Base-by-base conservation (phyloP, 2,113 vertebrate genomes). In the Zosterops hypoxanthus region DNA sequence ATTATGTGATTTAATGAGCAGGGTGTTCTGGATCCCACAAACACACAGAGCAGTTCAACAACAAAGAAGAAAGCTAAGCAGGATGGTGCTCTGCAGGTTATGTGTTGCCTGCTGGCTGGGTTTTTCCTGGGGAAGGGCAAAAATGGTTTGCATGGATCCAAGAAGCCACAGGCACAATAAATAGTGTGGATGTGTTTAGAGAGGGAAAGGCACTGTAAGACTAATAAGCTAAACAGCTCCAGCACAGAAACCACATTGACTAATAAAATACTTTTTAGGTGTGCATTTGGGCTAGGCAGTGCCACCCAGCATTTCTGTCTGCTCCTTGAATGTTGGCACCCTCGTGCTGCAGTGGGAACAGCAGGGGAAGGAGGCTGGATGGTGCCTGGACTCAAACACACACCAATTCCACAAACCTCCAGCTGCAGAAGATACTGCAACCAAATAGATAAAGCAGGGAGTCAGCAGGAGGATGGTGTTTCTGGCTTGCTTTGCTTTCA, bases 1-100 rank as follows among this genome's bases (percentile, higher is more conserved):
- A 97, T 95, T 94, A 78, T 42, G 23, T 97, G 82, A 73, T 79
- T 97, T 66, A 60, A 49, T 88, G 65, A 86, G 79, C 80, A 88
- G 86, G 70, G 77, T 82, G 69, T 69, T 86, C 82, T 95, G 94
- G 57, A 95, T 87, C 56, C 73, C 83, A 79, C 63, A 96, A 63
- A 93, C 57, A 52, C 86, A 91, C 56, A 56, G 53, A 81, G 60
- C 52, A 46, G 28, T 28, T 56, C 71, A 82, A 59, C 44, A 63
- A 26, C 59, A 66, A 36, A 86, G 56, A 25, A 44, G 52, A 68
- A 76, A 59, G n/a, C 49, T 31, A 52, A 71, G 84, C 29, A 84
- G 65, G 26, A 60, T 61, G 42, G 5, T 42, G 0, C 12, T 46
- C 26, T 34, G 14, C 25, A 12, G 44, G 61, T 49, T 68, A 4